phyloP scores from a whole-genome alignment of 2,888 invertebrate species.

The Latheticus oryzae region DNA sequence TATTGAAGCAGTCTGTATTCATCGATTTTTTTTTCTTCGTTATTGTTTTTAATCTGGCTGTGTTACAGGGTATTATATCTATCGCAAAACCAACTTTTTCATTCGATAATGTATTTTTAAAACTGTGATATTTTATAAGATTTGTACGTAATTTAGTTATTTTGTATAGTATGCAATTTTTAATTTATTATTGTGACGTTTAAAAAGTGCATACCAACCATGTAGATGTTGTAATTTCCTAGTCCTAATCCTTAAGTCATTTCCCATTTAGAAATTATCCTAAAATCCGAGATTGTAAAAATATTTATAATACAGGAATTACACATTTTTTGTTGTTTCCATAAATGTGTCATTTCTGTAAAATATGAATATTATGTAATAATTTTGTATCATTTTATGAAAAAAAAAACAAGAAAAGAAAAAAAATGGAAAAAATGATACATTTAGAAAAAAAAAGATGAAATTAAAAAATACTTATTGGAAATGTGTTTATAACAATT shows the following conservation, averaged over 20 bases:
- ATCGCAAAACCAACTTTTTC: slow-evolving; percentile 17
- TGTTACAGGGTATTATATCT: slow-evolving; percentile 28
- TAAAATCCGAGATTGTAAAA: slow-evolving; percentile 28
- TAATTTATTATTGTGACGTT: slow-evolving; percentile 23
- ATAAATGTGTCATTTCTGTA: slow-evolving; percentile 39
- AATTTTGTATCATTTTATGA: slow-evolving; percentile 38
- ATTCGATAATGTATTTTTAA: slow-evolving; percentile 14
- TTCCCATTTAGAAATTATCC: slow-evolving; percentile 14
- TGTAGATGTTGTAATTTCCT: slow-evolving; percentile 38
- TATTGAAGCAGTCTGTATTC: no score
- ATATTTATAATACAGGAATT: slow-evolving; percentile 42
- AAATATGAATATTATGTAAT: slow-evolving; percentile 22
- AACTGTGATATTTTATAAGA: slow-evolving; percentile 36
- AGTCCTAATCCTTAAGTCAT: slow-evolving; percentile 30
- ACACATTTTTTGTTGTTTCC: slow-evolving; percentile 17
- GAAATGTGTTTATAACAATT: slow-evolving; percentile 55
- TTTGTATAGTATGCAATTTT: slow-evolving; percentile 42
- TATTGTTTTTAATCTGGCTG: slow-evolving; percentile 19
- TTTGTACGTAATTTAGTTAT: slow-evolving; percentile 36
- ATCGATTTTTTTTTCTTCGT: slow-evolving; percentile 22
- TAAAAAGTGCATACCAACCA: slow-evolving; percentile 41
- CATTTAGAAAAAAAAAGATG: slow-evolving; percentile 36
- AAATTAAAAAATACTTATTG: slow-evolving; percentile 49
- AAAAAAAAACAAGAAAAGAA: slow-evolving; percentile 19
- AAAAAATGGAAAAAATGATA: slow-evolving; percentile 37